These are phyloP conservation scores for Synodontis membranacea DNA, from an alignment of 2,113 vertebrate genomes.

Conservation along the genomic window DNA sequence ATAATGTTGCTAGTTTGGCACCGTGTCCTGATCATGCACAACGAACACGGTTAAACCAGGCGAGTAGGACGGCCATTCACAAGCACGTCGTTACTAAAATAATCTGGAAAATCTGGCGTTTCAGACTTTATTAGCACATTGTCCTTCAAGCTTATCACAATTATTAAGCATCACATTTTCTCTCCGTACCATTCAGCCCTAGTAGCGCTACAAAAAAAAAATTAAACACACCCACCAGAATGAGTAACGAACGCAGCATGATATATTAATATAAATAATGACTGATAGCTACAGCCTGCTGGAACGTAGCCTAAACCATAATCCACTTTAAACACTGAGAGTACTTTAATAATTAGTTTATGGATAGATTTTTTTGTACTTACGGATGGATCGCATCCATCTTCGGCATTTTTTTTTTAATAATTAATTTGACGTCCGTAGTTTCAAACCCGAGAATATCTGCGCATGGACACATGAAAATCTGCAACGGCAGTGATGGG, in stretches of 20 bases:
- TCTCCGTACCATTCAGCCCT: not conserved
- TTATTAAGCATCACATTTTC: not conserved
- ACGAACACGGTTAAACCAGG: not conserved
- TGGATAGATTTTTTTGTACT: not conserved
- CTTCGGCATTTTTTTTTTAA: not conserved
- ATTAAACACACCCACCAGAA: not conserved
- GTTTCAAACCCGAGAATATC: not conserved
- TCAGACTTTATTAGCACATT: not conserved
- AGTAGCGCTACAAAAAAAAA: not conserved
- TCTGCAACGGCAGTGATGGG: not conserved
- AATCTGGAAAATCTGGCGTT: not conserved
- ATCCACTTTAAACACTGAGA: not conserved
- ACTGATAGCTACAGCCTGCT: not conserved
- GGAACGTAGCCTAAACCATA: not conserved
- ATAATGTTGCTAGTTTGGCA: not conserved
- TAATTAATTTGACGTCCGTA: not conserved
- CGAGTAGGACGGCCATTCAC: not conserved
- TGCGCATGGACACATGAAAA: not conserved
- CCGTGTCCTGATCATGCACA: not conserved
- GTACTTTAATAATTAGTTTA: not conserved
- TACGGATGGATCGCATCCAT: not conserved
- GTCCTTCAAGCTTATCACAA: not conserved
- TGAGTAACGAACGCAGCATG: not conserved
- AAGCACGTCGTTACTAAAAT: not conserved
- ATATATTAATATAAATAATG: not conserved